These are phyloP conservation scores for Ahaetulla prasina DNA, from an alignment of 2,113 vertebrate genomes.

Conservation along the genomic window DNA sequence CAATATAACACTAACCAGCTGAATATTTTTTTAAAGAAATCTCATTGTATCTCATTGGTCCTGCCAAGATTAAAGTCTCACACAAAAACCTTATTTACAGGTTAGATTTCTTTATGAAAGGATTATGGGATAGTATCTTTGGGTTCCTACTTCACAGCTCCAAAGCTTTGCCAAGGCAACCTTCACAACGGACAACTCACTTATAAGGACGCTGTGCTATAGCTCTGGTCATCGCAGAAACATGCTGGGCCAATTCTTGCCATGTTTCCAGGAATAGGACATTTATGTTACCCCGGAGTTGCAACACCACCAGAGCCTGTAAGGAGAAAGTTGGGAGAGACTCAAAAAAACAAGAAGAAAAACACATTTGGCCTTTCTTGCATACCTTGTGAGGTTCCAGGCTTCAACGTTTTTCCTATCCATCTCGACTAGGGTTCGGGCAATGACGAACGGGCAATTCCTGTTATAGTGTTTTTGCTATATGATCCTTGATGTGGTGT, in stretches of 20 bases:
- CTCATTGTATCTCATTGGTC: not conserved
- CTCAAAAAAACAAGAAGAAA: not conserved
- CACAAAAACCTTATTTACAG: not conserved
- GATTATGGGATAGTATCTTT: not conserved
- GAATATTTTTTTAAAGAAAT: not conserved
- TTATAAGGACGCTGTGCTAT: slow-evolving; percentile 71
- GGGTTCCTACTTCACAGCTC: not conserved
- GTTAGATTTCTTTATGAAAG: not conserved
- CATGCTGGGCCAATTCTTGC: slow-evolving; percentile 72
- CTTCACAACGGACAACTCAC: slow-evolving; percentile 43
- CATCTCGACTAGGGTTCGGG: not conserved
- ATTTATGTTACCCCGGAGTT: slow-evolving; percentile 63
- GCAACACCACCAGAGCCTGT: slow-evolving; percentile 74
- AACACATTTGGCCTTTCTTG: not conserved
- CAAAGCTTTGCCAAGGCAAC: not conserved
- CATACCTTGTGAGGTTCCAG: not conserved
- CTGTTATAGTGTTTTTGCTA: not conserved
- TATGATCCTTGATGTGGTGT: not conserved
- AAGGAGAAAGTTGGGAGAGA: not conserved
- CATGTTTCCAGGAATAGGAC: slow-evolving; percentile 68
- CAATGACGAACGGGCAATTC: not conserved
- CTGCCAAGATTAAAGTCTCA: not conserved
- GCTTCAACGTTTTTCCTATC: not conserved
- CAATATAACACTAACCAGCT: not conserved
- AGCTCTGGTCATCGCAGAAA: slow-evolving; percentile 75